Conservation (phyloP, 2,888 invertebrate species). For the Leptopilina drosophilae region DNA sequence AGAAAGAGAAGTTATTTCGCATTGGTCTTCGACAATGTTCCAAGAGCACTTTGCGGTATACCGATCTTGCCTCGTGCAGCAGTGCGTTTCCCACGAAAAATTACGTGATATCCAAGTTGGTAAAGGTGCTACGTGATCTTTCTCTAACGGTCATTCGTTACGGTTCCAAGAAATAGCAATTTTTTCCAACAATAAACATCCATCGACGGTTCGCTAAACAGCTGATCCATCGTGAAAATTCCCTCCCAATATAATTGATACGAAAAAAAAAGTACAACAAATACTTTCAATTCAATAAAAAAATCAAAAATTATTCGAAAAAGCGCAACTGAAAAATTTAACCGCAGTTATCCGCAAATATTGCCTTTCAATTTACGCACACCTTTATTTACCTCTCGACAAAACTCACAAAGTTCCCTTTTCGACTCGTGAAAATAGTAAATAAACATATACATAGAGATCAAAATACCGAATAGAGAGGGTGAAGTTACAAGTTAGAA, state of each 20-base stretch:
- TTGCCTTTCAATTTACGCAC: not conserved
- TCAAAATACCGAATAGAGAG: not conserved
- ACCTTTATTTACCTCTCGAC: not conserved
- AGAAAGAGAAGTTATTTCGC: conserved; percentile 31
- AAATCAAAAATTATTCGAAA: not conserved
- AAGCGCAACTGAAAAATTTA: not conserved
- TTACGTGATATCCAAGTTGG: conserved; percentile 33
- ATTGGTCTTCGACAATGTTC: conserved; percentile 35
- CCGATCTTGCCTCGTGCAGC: conserved; percentile 33
- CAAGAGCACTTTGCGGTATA: conserved; percentile 35
- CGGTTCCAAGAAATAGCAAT: conserved; percentile 19
- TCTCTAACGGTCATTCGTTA: conserved; percentile 35
- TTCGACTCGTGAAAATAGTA: conserved; percentile 7
- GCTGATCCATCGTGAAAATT: conserved; percentile 6
- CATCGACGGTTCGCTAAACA: conserved; percentile 25
- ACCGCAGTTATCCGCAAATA: not conserved
- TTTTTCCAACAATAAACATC: conserved; percentile 8
- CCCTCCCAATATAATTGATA: not conserved
- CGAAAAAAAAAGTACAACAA: not conserved
- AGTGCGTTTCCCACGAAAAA: conserved; percentile 41
- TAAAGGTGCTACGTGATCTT: conserved; percentile 36
- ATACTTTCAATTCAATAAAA: too few relatives aligned
- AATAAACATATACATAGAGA: not conserved
- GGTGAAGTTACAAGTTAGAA: not conserved
- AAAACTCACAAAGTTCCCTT: not conserved